phyloP scores from a whole-genome alignment of 2,797 vertebrate genomes.

The Eremophila alpestris region DNA sequence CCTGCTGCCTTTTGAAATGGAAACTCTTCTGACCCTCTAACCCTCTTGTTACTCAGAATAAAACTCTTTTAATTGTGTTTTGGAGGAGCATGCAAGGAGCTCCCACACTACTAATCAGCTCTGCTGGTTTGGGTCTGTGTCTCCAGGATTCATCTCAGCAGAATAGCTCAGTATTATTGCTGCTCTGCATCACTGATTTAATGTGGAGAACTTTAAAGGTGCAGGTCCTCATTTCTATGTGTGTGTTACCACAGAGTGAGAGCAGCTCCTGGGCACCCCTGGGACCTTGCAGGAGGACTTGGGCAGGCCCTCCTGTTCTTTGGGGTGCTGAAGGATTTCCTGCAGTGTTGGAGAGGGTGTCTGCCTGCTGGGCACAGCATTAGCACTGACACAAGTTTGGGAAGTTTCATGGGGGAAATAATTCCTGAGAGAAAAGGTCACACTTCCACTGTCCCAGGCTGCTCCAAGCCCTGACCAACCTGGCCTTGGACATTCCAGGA shows the following conservation, averaged over 20 bases:
- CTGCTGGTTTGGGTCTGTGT: conserved; percentile 56
- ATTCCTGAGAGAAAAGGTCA: conserved; percentile 78
- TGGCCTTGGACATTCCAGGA: too few relatives aligned
- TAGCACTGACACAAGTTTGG: neutral
- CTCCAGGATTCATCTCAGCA: conserved; percentile 51
- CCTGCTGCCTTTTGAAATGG: conserved; percentile 73
- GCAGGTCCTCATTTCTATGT: neutral
- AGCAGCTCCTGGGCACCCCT: neutral
- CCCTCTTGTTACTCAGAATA: conserved; percentile 69
- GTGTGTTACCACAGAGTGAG: neutral
- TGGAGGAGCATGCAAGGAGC: conserved; percentile 49
- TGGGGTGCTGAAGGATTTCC: neutral
- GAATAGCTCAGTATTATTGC: conserved; percentile 66
- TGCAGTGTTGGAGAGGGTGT: too few relatives aligned
- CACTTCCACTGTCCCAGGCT: neutral
- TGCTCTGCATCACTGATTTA: conserved; percentile 37
- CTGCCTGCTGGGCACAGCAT: neutral
- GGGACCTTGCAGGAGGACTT: neutral
- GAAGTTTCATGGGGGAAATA: conserved; percentile 14
- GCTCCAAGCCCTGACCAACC: too few relatives aligned
- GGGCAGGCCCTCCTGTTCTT: neutral
- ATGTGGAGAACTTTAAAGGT: conserved; percentile 48
- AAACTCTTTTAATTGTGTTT: conserved; percentile 76
- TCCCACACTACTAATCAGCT: conserved; percentile 74
- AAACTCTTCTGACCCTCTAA: conserved; percentile 73